Evolutionary conservation across 1,140 invertebrate genomes (phyloP), one percentile per base, ranked within the genome.

Genomic region (Linepithema humile): DNA sequence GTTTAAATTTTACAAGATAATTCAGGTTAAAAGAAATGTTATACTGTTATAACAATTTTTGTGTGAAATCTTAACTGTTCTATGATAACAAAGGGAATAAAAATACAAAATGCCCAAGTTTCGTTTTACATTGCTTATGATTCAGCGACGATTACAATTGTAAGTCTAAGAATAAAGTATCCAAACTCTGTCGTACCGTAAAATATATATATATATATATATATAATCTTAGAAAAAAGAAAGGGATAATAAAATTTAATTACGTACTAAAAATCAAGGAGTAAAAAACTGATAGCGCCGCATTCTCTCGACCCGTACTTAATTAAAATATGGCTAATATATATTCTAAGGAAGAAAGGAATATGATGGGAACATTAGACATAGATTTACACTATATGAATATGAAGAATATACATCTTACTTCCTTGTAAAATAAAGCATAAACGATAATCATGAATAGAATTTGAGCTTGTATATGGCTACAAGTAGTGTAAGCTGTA

Each of bases 321-420:
- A 40, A n/a, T 26, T 48, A n/a, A 48, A 77, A 43, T 62, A 53
- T 48, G 23, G 38, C 72, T 74, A 69, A 73, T 65, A 57, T 26
- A 29, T 64, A 53, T 73, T 32, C 32, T 67, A 88, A 67, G 3
- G 10, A 50, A 78, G 26, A 69, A 59, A 67, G 40, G 32, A 89
- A 67, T 85, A 85, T 77, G 59, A 84, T 26, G 57, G 59, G 55
- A 55, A 29, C 17, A 70, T 65, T 64, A 53, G 80, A 85, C 73
- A 77, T 67, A 84, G 70, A 85, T 89, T 85, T 89, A 88, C 82
- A 72, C 86, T 89, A 90, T 70, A 89, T 70, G 88, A 85, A 86
- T 75, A 86, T 84, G 84, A 85, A 86, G 87, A 83, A 89, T 87
- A 85, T 89, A 89, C 88, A 89, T 89, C 82, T 89, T 75, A 82